Evolutionary conservation across 2,113 vertebrate genomes (phyloP), one percentile per base, ranked within the genome.

Genomic region (Melanocharis versteri): DNA sequence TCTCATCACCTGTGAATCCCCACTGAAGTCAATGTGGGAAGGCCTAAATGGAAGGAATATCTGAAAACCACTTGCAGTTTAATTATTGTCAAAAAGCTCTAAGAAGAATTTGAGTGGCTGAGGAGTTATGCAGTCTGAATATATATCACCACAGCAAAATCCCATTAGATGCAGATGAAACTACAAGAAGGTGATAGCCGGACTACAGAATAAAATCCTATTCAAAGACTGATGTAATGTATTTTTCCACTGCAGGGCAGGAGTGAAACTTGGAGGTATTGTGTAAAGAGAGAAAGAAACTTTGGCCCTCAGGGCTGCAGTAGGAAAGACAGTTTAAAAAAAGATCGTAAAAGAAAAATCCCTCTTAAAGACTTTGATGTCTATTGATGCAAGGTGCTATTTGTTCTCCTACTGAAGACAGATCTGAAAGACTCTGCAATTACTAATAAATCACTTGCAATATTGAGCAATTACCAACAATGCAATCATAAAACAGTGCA

Each of bases 401-500:
- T 96, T 87, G 66, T 94, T 94, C 93, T 93, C 44, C 70, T 80
- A 19, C 83, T 77, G 80, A 89, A 94, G 65, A 73, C 33, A 94
- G 91, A 94, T 77, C 87, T 94, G 89, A 95, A 94, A 91, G 75
- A 77, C 73, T 80, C 65, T 15, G 61, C 95, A 94, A 82, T 95
- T 93, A 95, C 90, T 96, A 92, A 92, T 89, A 96, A 96, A 96
- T 96, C 85, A 71, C 86, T 90, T 94, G 72, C 76, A 84, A 90
- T 95, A 92, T 88, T 76, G 90, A 89, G 93, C 90, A 94, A 95
- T 96, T 97, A 93, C 57, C 53, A 94, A 96, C 94, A 94, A 96
- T 90, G 79, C 83, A 92, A 89, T 89, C 92, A 89, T 94, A 90
- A 93, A 94, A 51, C 68, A 87, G 54, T 47, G 88, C 76, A 92